These are phyloP conservation scores for Tenthredo distinguenda DNA, from an alignment of 2,888 invertebrate genomes.

Conservation along the genomic window DNA sequence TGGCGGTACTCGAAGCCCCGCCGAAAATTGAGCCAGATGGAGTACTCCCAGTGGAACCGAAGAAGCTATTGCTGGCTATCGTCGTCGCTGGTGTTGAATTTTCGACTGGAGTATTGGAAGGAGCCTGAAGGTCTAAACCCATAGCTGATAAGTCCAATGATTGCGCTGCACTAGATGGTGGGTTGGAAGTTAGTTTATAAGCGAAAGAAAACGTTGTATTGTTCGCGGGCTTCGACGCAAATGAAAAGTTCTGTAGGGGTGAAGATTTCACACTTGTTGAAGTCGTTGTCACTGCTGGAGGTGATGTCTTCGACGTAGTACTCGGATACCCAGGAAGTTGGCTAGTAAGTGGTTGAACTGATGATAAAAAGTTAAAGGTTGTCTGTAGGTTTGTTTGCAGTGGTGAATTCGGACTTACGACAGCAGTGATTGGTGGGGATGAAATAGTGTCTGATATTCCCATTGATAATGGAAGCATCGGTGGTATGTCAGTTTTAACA, in stretches of 20 bases:
- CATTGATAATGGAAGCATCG: neutral
- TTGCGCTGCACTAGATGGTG: conserved; percentile 57
- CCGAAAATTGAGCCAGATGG: conserved; percentile 59
- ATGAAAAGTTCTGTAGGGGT: conserved; percentile 61
- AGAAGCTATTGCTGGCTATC: neutral
- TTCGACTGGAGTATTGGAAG: conserved; percentile 34
- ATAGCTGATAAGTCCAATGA: conserved; percentile 34
- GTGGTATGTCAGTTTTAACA: conserved; percentile 5
- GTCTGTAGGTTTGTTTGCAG: neutral
- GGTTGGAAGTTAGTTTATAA: conserved; percentile 55
- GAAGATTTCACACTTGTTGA: conserved; percentile 50
- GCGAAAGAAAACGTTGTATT: conserved; percentile 55
- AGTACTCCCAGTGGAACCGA: conserved; percentile 52
- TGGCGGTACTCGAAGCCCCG: conserved; percentile 50
- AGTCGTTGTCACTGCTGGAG: conserved; percentile 47
- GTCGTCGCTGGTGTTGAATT: conserved; percentile 26
- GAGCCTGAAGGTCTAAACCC: neutral
- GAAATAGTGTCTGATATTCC: neutral
- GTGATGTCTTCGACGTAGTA: neutral
- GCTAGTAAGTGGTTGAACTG: conserved; percentile 16
- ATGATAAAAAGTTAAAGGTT: conserved; percentile 48
- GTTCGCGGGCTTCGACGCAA: conserved; percentile 62
- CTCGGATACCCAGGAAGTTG: neutral
- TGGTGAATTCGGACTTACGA: neutral
- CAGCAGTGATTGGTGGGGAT: neutral